Conservation (phyloP, 1,140 invertebrate species). For the Drosophila nannoptera region DNA sequence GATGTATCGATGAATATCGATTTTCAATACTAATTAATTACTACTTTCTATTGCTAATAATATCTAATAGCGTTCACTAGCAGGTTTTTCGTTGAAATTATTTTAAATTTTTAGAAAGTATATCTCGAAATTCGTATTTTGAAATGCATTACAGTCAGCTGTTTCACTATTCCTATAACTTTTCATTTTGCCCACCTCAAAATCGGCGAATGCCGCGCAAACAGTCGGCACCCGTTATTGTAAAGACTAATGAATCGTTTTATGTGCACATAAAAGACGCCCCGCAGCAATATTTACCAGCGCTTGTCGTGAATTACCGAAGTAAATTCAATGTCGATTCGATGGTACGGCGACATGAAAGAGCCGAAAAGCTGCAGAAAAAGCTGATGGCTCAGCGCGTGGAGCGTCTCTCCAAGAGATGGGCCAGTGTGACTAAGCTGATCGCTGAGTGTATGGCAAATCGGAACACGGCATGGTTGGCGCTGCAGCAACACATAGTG, state of each 20-base stretch:
- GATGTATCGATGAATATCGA: background rate
- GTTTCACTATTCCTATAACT: background rate
- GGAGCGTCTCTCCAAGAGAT: background rate
- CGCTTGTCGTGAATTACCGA: conserved; percentile 4
- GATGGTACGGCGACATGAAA: conserved; percentile 1
- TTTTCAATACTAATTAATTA: background rate
- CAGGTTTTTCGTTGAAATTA: background rate
- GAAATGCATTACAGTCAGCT: background rate
- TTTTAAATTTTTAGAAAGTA: background rate
- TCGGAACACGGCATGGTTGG: background rate
- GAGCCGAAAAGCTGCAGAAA: conserved; percentile 14
- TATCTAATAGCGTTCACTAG: background rate
- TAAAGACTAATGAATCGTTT: conserved; percentile 14
- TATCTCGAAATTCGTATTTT: background rate
- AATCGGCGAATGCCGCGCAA: background rate
- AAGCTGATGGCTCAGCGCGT: conserved; percentile 8
- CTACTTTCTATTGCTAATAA: background rate
- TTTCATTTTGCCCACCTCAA: too few relatives aligned
- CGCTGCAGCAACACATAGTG: background rate
- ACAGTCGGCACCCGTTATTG: background rate
- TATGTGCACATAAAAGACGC: conserved; percentile 36
- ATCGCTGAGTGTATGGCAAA: background rate
- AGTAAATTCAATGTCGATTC: background rate
- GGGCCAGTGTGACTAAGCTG: conserved; percentile 11
- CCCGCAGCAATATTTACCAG: conserved; percentile 2